Percentiles rank a stretch among this genome's conserved stretches.
These are phyloP conservation scores for Loxodonta africana DNA, from an alignment of 2,113 vertebrate genomes.

Conservation along the genomic window DNA sequence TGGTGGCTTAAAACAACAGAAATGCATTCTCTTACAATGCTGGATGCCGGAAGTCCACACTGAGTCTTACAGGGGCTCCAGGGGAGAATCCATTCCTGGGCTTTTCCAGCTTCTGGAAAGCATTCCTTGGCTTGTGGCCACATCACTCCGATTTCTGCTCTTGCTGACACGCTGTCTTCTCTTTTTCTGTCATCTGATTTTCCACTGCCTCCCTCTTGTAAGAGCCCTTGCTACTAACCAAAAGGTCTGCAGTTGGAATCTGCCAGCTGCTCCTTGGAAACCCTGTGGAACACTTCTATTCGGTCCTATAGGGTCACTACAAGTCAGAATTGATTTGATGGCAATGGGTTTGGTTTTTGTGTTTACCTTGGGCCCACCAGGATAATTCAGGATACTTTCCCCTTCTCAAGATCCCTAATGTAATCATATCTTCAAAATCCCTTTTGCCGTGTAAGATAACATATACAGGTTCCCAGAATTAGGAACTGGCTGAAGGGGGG, in stretches of 20 bases:
- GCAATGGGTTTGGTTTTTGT: background rate
- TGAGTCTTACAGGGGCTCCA: background rate
- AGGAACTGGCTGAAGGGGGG: background rate
- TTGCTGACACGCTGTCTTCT: background rate
- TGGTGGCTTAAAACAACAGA: background rate
- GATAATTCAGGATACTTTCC: background rate
- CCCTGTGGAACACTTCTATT: too few species aligned
- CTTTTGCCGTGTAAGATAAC: background rate
- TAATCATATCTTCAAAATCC: background rate
- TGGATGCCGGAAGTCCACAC: background rate
- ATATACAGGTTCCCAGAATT: background rate
- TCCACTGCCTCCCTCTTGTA: background rate
- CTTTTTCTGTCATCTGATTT: background rate
- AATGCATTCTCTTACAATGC: background rate
- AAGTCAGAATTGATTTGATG: too few species aligned
- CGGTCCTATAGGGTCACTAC: too few species aligned
- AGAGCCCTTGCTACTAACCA: background rate
- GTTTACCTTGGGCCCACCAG: background rate
- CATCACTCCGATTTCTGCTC: background rate
- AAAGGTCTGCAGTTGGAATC: too few species aligned
- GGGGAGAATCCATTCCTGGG: background rate
- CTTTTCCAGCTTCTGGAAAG: background rate
- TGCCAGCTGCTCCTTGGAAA: too few species aligned
- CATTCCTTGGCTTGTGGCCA: slow-evolving; percentile 1
- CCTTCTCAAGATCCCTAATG: background rate